Base-by-base conservation (phyloP, 2,797 vertebrate genomes). In the Alauda arvensis region DNA sequence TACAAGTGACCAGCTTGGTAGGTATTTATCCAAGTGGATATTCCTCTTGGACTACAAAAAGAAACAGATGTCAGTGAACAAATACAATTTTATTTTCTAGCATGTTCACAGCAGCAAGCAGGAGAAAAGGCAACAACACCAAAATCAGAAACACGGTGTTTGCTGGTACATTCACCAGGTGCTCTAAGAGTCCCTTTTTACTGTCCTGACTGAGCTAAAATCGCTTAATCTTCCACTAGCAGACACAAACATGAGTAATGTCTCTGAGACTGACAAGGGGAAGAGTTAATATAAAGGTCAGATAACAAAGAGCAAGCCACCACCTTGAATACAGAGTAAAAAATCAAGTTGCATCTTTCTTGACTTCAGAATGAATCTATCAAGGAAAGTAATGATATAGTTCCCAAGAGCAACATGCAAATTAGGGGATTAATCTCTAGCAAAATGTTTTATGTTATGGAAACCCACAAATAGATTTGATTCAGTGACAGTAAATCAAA, bases 371-470 rank as follows among this genome's bases (percentile, higher is more conserved):
- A 75, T 79, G 42, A 96, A 95, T 96, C 89, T 68, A 80, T 94
- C 91, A 91, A 85, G 70, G 87, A 95, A 96, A 95, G 92, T 95
- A 95, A 96, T 93, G 89, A 93, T 89, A 83, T 25, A 83, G 77
- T 43, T 92, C 91, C 91, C 90, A 91, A 81, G 77, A 95, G 94
- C 81, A 90, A 89, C 90, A 95, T 96, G 95, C 94, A 97, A 95
- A 97, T 96, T 74, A 95, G 90, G 90, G n/a, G 86, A 97, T 97
- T 96, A 96, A 97, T 97, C 96, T 96, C 83, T 69, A 94, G 79
- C 72, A 95, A 96, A 96, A 97, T 95, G 91, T 89, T 96, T 97
- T 97, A 96, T 96, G 93, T 89, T 97, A 94, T 93, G 91, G 91
- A 95, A 96, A 91, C 57, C 49, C 87, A 92, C 93, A 96, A 95